Evolutionary conservation across 2,113 vertebrate genomes (phyloP).

Genomic region (Thymallus thymallus): DNA sequence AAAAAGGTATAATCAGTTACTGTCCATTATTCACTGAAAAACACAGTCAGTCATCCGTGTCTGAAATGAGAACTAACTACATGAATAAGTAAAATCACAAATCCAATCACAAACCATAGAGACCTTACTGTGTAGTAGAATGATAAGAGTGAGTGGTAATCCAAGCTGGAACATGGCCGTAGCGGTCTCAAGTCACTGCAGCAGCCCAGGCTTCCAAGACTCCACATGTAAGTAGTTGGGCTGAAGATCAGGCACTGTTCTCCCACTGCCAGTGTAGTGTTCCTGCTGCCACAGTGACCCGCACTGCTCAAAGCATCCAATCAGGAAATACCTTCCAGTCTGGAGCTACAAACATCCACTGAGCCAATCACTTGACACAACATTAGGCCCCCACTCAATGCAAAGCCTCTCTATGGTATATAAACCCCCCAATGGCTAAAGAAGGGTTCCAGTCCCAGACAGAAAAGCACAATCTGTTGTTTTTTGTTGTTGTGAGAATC

Average conservation of each 20-base stretch:
- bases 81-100: background rate
- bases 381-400: too few species aligned
- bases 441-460: background rate
- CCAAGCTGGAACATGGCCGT: conserved; percentile 49
- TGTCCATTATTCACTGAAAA: too few species aligned
- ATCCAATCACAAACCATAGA: conserved; percentile 3
- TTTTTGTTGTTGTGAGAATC: background rate
- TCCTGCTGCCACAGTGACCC: conserved; percentile 52
- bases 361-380: background rate
- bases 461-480: background rate
- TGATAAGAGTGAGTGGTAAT: conserved; percentile 35
- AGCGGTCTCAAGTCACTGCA: conserved; percentile 36
- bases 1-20: too few species aligned
- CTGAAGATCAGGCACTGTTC: conserved; percentile 67
- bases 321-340: conserved; percentile 65
- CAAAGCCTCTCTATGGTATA: too few species aligned
- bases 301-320: conserved; percentile 62
- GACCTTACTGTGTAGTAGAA: conserved; percentile 63
- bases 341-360: conserved; percentile 59
- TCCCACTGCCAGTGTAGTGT: conserved; percentile 53
- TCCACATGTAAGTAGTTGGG: conserved; percentile 33
- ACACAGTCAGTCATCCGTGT: too few species aligned
- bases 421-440: background rate
- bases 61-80: background rate
- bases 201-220: conserved; percentile 39